A percentile compares a stretch with the other conserved stretches of the same genome.
phyloP scores from a whole-genome alignment of 92 coral and sea anemone species.

The Desmophyllum pertusum region DNA sequence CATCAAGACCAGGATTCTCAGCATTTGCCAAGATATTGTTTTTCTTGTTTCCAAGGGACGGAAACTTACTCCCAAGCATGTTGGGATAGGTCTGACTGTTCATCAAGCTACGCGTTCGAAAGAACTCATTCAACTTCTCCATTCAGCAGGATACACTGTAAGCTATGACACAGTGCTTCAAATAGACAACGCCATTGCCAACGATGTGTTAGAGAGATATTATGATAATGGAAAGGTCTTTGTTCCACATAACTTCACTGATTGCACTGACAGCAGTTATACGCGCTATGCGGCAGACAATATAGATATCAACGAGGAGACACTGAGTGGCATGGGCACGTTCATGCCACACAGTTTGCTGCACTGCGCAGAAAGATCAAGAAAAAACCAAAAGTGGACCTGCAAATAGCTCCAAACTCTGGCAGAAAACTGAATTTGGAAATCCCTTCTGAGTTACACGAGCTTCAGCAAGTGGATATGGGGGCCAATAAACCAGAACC shows the following conservation, averaged over 20 bases:
- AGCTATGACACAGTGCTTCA: conserved; percentile 63
- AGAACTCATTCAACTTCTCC: conserved; percentile 67
- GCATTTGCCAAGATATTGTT: conserved; percentile 73
- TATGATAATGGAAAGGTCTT: conserved; percentile 58
- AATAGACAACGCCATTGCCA: conserved; percentile 67
- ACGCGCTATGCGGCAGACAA: conserved; percentile 64
- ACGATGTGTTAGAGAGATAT: conserved; percentile 60
- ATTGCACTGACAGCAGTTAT: conserved; percentile 21
- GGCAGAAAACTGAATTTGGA: conserved; percentile 59
- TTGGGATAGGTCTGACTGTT: conserved; percentile 72
- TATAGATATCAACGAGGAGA: conserved; percentile 68
- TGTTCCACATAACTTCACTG: conserved; percentile 56
- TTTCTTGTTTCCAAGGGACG: conserved; percentile 52
- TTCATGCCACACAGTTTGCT: conserved; percentile 64
- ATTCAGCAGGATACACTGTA: conserved; percentile 59
- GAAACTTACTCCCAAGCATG: conserved; percentile 63
- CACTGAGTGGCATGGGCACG: conserved; percentile 68
- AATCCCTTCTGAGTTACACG: conserved; percentile 59
- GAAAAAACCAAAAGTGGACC: conserved; percentile 38
- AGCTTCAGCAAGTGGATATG: conserved; percentile 43
- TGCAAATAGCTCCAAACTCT: conserved; percentile 50
- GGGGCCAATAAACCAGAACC: conserved; percentile 59
- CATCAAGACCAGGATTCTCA: conserved; percentile 50
- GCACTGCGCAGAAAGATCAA: conserved; percentile 47
- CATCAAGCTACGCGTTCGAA: conserved; percentile 81